phyloP scores from a whole-genome alignment of 2,797 vertebrate genomes.

The Carcharodon carcharias region DNA sequence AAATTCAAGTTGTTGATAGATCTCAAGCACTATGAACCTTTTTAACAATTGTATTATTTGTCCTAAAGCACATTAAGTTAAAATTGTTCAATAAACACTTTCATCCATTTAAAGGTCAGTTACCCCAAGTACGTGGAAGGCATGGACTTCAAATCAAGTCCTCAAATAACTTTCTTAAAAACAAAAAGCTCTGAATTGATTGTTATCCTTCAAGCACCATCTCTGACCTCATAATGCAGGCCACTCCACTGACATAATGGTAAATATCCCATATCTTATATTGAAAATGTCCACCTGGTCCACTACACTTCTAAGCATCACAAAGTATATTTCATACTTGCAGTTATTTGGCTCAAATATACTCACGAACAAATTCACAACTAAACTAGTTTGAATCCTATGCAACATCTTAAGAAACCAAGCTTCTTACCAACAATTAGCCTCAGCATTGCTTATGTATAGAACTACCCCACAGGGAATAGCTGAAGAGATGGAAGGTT shows the following conservation, averaged over 20 bases:
- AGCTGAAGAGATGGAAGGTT: neutral
- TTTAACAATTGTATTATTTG: neutral
- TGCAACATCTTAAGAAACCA: neutral
- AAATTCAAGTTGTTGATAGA: neutral
- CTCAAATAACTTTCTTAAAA: neutral
- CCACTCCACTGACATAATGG: neutral
- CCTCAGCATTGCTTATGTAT: neutral
- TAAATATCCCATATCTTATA: neutral
- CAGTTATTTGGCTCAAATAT: neutral
- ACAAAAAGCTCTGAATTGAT: neutral
- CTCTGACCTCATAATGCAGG: neutral
- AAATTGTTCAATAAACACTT: neutral
- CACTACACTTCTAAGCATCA: neutral
- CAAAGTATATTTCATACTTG: neutral
- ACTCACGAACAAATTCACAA: neutral
- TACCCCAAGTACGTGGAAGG: neutral
- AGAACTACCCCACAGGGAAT: neutral
- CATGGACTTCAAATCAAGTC: neutral
- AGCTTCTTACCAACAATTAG: neutral
- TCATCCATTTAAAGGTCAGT: neutral
- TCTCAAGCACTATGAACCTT: neutral
- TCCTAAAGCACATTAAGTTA: neutral
- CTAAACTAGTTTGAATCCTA: neutral
- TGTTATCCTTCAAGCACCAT: neutral
- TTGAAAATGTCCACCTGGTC: neutral